phyloP scores from a whole-genome alignment of 2,113 vertebrate species.

The Egretta garzetta region DNA sequence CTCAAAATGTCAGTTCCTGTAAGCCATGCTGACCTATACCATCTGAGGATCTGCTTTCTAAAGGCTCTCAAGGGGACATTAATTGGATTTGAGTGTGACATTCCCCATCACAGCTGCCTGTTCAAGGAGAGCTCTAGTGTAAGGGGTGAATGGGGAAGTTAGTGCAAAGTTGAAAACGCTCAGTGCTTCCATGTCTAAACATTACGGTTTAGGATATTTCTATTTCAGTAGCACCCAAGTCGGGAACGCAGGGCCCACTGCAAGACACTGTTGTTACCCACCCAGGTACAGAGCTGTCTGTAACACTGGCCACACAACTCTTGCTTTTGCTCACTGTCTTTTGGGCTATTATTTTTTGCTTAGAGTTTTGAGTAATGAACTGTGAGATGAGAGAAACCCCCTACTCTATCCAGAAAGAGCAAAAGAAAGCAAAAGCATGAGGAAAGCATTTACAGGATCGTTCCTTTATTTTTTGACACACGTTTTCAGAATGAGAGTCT shows the following conservation, averaged over 20 bases:
- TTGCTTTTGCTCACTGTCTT: neutral
- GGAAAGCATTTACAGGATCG: neutral
- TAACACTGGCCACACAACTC: neutral
- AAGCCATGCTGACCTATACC: neutral
- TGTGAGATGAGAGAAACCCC: neutral
- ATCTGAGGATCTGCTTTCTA: neutral
- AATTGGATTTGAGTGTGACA: neutral
- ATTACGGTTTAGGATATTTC: neutral
- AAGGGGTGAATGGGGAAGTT: neutral
- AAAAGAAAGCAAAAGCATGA: neutral
- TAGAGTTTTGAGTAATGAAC: neutral
- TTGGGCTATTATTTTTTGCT: neutral
- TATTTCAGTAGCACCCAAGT: neutral
- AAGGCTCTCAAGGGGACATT: neutral
- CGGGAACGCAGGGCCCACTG: neutral
- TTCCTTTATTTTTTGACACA: neutral
- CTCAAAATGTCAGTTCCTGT: slow-evolving; percentile 21
- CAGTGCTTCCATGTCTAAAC: neutral
- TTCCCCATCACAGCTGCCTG: neutral
- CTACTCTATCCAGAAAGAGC: neutral
- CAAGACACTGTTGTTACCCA: neutral
- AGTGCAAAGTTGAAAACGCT: neutral
- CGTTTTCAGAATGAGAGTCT: neutral
- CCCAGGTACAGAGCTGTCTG: neutral
- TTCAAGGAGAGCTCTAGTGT: neutral